Evolutionary conservation across 2,113 vertebrate species (phyloP).

Genomic region (Dromaius novaehollandiae): DNA sequence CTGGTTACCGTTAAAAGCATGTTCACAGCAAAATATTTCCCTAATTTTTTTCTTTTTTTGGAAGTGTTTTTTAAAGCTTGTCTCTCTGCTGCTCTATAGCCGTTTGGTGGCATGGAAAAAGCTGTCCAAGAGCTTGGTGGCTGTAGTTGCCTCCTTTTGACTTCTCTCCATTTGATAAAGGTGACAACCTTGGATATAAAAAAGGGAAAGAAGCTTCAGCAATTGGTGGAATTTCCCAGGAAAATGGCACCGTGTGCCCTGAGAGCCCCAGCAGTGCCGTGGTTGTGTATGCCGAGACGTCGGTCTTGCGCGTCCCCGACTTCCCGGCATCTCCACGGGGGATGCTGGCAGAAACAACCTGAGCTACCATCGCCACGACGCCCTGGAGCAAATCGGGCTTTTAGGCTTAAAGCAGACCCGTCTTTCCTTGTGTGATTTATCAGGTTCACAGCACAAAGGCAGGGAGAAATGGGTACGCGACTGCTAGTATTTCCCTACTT

Average conservation of each 20-base stretch:
- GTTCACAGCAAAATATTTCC: not conserved
- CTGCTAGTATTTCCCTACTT: not conserved
- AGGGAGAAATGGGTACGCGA: not conserved
- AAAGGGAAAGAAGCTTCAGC: not conserved
- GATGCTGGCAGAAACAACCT: not conserved
- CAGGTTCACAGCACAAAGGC: not conserved
- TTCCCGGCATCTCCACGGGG: no score
- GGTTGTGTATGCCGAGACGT: no score
- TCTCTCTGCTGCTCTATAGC: not conserved
- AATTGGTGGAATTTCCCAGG: not conserved
- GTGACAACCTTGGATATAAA: not conserved
- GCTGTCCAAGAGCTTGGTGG: not conserved
- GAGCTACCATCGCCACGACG: rapidly evolving
- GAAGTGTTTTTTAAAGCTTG: not conserved
- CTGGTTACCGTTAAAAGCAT: rapidly evolving
- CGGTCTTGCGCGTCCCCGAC: no score
- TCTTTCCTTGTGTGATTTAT: not conserved
- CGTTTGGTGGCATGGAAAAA: not conserved
- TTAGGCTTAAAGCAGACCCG: not conserved
- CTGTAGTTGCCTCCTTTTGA: not conserved
- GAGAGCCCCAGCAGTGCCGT: not conserved
- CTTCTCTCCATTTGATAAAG: not conserved
- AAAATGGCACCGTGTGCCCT: rapidly evolving
- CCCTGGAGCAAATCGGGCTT: rapidly evolving
- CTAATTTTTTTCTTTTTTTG: not conserved